Conservation (phyloP, 2,797 vertebrate genomes). For the Neosilurus mollespiculum region DNA sequence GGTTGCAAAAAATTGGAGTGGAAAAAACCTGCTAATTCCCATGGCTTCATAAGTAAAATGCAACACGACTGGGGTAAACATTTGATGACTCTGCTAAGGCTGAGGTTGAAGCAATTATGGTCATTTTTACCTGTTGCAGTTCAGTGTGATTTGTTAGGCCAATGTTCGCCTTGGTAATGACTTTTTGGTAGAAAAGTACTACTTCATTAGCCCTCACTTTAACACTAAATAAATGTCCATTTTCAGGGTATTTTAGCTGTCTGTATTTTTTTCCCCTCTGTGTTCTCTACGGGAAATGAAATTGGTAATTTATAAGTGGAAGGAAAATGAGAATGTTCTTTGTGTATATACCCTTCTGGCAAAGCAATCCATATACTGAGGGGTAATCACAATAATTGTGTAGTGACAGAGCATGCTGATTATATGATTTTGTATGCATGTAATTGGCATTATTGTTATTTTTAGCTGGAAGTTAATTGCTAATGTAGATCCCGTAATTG, state of each 20-base stretch:
- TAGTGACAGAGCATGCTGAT: constrained; percentile 84
- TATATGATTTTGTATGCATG: constrained; percentile 85
- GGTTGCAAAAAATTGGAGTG: constrained; percentile 53
- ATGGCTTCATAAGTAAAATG: constrained; percentile 53
- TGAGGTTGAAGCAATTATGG: constrained; percentile 35
- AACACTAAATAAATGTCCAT: constrained; percentile 51
- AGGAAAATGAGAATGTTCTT: constrained; percentile 67
- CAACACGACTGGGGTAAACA: constrained; percentile 45
- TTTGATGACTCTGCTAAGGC: neutral
- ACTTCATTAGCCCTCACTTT: constrained; percentile 49
- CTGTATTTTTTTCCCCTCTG: constrained; percentile 41
- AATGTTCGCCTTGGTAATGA: constrained; percentile 37
- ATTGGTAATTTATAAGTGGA: constrained; percentile 58
- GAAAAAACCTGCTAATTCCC: neutral
- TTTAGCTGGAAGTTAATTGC: constrained; percentile 86
- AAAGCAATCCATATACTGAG: constrained; percentile 79
- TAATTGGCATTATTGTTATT: constrained; percentile 88
- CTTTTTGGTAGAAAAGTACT: constrained; percentile 44
- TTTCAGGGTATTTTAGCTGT: constrained; percentile 47
- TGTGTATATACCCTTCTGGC: constrained; percentile 78
- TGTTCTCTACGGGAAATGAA: constrained; percentile 47
- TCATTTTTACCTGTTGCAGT: constrained; percentile 40
- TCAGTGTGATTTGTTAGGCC: constrained; percentile 36
- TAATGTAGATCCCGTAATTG: constrained; percentile 85
- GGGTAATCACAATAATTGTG: constrained; percentile 84